Percentiles rank a stretch among this genome's conserved stretches.
Conservation (phyloP, 2,888 invertebrate genomes). For the Gonocerus acuteangulatus region DNA sequence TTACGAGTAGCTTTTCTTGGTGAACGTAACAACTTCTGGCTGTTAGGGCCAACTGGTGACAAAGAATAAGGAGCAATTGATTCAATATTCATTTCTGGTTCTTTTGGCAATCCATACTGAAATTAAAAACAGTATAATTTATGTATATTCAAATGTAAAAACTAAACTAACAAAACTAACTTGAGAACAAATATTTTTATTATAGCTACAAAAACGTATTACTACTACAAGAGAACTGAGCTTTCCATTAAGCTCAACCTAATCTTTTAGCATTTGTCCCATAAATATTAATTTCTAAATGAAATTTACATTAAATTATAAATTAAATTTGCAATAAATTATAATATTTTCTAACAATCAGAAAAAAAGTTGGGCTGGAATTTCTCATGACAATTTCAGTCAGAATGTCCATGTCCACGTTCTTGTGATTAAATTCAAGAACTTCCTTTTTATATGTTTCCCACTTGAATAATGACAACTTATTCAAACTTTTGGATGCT, state of each 20-base stretch:
- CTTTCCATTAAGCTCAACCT: no score
- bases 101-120: constrained; percentile 26
- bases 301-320: neutral
- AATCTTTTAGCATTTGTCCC: neutral
- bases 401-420: no score
- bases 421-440: no score
- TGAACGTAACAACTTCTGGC: constrained; percentile 85
- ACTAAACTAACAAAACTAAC: neutral
- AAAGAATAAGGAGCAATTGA: constrained; percentile 82
- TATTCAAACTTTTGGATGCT: no score
- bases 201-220: no score
- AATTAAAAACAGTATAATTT: constrained; percentile 13
- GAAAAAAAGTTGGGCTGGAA: no score
- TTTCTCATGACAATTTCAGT: no score
- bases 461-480: no score
- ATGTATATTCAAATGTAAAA: neutral
- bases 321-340: no score
- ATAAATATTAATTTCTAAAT: no score
- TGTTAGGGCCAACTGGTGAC: constrained; percentile 90
- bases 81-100: constrained; percentile 30
- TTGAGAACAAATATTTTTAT: neutral
- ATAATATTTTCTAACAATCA: no score
- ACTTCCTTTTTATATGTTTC: no score
- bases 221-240: neutral
- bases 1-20: constrained; percentile 96